Evolutionary conservation across 2,888 invertebrate genomes (phyloP), one percentile per base, ranked within the genome.

Genomic region (Apamea sordens): DNA sequence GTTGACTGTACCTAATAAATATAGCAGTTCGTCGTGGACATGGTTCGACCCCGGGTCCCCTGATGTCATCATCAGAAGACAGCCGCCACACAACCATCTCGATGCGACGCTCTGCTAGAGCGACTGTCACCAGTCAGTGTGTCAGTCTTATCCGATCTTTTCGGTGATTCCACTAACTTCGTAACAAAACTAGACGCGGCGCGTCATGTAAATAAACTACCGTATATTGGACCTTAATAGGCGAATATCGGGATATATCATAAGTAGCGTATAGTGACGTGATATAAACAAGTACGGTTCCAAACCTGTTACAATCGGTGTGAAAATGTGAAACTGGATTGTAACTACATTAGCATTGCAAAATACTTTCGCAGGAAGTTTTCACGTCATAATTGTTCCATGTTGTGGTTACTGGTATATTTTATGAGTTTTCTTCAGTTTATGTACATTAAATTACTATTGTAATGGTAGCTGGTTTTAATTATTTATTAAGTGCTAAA

Each of bases 301-400:
- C 13, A 82, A 86, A 86, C 77, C 65, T 75, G 86, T 82, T 75
- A 82, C 59, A 24, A 67, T 53, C 72, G 36, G 73, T 81, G 88
- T 85, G 80, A 77, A 87, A 86, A 82, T 82, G 77, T 86, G 77
- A 75, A 84, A 84, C 83, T 86, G 79, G 70, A 86, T 87, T 75
- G 72, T 50, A 77, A 71, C 41, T 18, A 32, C 67, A 83, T 84
- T 82, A 75, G 70, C 74, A 82, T 76, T 87, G 82, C 72, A 80
- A 82, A 76, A 80, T 77, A 77, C 79, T 79, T 79, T 85, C 70
- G 24, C 79, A 79, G 86, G 75, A 86, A 85, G 67, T 83, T 83
- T 86, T 65, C 86, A 73, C 79, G 61, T 82, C 71, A 78, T 77
- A 82, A 79, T 78, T 75, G 69, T 79, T 71, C 63, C 61, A 74